phyloP scores from a whole-genome alignment of 2,113 vertebrate species.

The Psilopogon haemacephalus region DNA sequence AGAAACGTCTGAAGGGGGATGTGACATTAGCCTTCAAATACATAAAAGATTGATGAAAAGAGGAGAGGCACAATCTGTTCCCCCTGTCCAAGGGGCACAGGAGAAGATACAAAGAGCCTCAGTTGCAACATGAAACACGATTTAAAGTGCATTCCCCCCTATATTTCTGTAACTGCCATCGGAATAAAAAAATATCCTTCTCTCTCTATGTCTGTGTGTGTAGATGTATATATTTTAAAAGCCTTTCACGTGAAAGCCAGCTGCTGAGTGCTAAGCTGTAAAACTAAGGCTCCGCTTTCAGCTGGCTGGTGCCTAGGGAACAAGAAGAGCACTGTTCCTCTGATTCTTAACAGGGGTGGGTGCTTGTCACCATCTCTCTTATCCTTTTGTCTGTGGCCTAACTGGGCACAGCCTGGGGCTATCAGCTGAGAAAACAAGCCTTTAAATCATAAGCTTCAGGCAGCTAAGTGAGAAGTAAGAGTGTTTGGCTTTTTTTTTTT shows the following conservation, averaged over 20 bases:
- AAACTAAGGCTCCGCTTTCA: constrained; percentile 52
- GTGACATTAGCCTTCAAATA: constrained; percentile 54
- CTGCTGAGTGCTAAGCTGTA: constrained; percentile 45
- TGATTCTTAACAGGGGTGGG: constrained; percentile 49
- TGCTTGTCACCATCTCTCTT: constrained; percentile 50
- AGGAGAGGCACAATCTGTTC: constrained; percentile 58
- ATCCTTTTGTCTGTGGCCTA: constrained; percentile 35
- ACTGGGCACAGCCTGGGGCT: constrained; percentile 31
- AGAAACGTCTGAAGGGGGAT: constrained; percentile 7
- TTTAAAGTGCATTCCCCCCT: neutral
- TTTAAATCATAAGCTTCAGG: constrained; percentile 27
- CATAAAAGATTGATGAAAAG: constrained; percentile 63
- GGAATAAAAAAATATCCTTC: neutral
- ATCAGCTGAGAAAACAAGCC: constrained; percentile 32
- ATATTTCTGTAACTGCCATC: neutral
- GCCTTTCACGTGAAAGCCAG: constrained; percentile 41
- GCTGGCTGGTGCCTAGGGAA: constrained; percentile 39
- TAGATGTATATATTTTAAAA: neutral
- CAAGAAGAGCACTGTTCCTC: constrained; percentile 49
- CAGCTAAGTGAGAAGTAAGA: constrained; percentile 8
- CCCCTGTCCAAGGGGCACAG: constrained; percentile 9
- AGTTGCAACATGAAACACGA: neutral
- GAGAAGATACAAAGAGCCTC: constrained; percentile 8
- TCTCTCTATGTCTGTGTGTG: neutral
- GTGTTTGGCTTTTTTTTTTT: neutral